Evolutionary conservation across 2,888 invertebrate species (phyloP).

Genomic region (Heliconius erato): DNA sequence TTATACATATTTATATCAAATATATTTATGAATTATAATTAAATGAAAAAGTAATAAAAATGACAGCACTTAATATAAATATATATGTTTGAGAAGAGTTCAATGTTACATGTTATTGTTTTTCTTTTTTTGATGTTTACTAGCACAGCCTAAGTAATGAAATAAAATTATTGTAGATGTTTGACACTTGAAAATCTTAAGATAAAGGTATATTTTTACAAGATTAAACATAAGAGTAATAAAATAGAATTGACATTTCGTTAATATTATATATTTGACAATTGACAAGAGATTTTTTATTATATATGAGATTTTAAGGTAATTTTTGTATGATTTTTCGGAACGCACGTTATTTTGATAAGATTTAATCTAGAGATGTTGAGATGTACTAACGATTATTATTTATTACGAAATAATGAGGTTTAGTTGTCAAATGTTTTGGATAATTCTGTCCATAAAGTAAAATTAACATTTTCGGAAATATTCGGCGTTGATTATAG

Average conservation of each 20-base stretch:
- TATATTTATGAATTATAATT: neutral
- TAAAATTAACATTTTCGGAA: no score
- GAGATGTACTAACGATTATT: neutral
- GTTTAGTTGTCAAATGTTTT: slow-evolving; percentile 7
- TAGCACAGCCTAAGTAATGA: no score
- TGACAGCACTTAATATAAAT: neutral
- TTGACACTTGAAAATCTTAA: neutral
- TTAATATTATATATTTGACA: slow-evolving; percentile 10
- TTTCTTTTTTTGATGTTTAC: neutral
- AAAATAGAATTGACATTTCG: neutral
- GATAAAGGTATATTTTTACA: neutral
- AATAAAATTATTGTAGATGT: no score
- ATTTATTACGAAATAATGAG: slow-evolving; percentile 2
- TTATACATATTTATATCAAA: neutral
- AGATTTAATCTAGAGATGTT: neutral
- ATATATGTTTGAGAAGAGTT: neutral
- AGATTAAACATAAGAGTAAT: neutral
- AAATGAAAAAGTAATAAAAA: neutral
- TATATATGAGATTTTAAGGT: neutral
- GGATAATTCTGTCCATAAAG: neutral
- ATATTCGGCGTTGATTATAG: no score
- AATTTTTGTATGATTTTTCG: neutral
- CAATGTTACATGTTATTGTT: neutral
- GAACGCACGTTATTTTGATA: neutral
- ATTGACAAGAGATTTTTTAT: slow-evolving; percentile 15